Evolutionary conservation across 2,888 invertebrate species (phyloP).

Genomic region (Andrena bicolor): DNA sequence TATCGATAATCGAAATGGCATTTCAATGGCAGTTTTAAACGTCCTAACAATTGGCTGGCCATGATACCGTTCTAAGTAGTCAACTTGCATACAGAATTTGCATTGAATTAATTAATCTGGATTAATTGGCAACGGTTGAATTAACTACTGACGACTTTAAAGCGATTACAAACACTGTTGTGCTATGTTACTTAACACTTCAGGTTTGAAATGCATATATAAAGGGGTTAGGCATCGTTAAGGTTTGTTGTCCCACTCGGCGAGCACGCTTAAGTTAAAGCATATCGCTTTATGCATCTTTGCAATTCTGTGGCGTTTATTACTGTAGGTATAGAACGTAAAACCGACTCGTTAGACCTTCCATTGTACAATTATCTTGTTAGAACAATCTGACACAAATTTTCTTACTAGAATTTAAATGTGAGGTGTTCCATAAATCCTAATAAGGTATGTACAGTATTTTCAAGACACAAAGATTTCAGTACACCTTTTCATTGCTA

Average conservation of each 20-base stretch:
- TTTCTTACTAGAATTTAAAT: constrained; percentile 24
- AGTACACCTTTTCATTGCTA: too few species aligned
- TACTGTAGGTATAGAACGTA: constrained; percentile 10
- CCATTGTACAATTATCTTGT: constrained; percentile 23
- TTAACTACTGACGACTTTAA: neutral
- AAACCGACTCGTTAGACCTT: constrained; percentile 28
- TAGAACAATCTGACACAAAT: constrained; percentile 35
- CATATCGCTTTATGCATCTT: constrained; percentile 31
- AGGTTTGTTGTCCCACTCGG: constrained; percentile 5
- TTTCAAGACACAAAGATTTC: too few species aligned
- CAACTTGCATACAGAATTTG: constrained; percentile 42
- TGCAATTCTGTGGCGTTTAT: neutral
- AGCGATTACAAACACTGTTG: neutral
- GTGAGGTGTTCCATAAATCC: neutral
- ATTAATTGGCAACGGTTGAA: too few species aligned
- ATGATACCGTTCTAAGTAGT: constrained; percentile 26
- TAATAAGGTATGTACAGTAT: too few species aligned
- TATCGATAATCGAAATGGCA: constrained; percentile 63
- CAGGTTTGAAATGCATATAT: neutral
- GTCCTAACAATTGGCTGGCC: constrained; percentile 51
- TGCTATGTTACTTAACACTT: constrained; percentile 11
- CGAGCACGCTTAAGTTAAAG: neutral
- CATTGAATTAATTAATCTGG: too few species aligned
- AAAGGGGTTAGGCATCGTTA: constrained; percentile 20
- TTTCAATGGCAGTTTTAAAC: constrained; percentile 59